Evolutionary conservation across 2,113 vertebrate species (phyloP).

Genomic region (Macrotus californicus): DNA sequence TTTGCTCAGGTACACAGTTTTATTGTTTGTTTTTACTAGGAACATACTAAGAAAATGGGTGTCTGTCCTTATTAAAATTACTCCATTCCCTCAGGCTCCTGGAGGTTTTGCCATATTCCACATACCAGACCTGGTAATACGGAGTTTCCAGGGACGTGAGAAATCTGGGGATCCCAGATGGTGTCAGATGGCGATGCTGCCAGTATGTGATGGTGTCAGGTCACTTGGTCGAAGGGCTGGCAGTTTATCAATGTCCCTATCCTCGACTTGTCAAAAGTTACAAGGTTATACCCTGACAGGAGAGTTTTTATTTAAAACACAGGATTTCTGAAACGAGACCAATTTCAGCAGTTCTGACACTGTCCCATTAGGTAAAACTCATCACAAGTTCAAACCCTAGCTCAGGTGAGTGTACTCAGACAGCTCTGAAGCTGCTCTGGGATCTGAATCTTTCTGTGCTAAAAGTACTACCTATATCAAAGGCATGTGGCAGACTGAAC

Average conservation of each 20-base stretch:
- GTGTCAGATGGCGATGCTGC: neutral
- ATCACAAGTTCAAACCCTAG: neutral
- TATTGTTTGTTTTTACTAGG: neutral
- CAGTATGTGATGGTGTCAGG: neutral
- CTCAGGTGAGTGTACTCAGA: constrained; percentile 4
- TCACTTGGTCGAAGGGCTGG: neutral
- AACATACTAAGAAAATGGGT: neutral
- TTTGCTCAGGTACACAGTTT: neutral
- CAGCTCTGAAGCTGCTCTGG: neutral
- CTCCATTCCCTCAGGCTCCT: neutral
- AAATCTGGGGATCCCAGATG: neutral
- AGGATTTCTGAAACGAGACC: constrained; percentile 37
- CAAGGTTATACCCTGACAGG: too few species aligned
- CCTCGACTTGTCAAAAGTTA: neutral
- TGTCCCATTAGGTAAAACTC: constrained; percentile 43
- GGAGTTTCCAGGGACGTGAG: neutral
- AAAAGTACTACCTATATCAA: neutral
- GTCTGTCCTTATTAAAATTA: neutral
- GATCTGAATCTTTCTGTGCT: neutral
- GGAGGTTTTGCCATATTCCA: neutral
- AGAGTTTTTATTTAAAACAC: neutral
- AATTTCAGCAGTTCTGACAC: neutral
- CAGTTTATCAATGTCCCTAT: neutral
- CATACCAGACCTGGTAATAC: fast-evolving
- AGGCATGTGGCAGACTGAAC: neutral